phyloP scores from a whole-genome alignment of 2,797 vertebrate genomes.

The Agapornis canus region DNA sequence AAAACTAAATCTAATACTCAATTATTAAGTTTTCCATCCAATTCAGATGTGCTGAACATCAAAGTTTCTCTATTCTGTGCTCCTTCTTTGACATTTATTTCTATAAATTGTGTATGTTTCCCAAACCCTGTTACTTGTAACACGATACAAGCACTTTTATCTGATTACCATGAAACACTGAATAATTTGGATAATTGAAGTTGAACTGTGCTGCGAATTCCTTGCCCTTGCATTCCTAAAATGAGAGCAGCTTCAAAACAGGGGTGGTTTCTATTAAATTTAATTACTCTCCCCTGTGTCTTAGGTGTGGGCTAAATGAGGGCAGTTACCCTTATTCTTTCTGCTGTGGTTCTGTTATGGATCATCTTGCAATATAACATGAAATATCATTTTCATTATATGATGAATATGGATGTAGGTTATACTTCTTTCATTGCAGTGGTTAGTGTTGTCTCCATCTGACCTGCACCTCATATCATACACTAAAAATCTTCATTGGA shows the following conservation, averaged over 20 bases:
- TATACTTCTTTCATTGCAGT: not conserved
- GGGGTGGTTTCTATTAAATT: not conserved
- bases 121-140: not conserved
- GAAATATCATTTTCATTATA: not conserved
- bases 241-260: not conserved
- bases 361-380: not conserved
- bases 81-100: not conserved
- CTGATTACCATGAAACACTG: not conserved
- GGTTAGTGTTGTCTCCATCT: not conserved
- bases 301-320: not conserved
- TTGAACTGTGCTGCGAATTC: not conserved
- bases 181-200: slow-evolving; percentile 35
- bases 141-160: not conserved
- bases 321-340: not conserved
- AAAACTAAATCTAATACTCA: not conserved
- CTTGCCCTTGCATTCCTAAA: slow-evolving; percentile 2
- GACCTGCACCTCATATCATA: not conserved
- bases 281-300: not conserved
- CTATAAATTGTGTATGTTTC: not conserved
- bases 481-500: not conserved
- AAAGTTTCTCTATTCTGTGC: not conserved
- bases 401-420: not conserved
- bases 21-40: not conserved
- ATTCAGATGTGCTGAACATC: not conserved
- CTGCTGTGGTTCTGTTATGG: not conserved